These are phyloP conservation scores for Meda fulgida DNA, from an alignment of 2,797 vertebrate species.

Conservation along the genomic window DNA sequence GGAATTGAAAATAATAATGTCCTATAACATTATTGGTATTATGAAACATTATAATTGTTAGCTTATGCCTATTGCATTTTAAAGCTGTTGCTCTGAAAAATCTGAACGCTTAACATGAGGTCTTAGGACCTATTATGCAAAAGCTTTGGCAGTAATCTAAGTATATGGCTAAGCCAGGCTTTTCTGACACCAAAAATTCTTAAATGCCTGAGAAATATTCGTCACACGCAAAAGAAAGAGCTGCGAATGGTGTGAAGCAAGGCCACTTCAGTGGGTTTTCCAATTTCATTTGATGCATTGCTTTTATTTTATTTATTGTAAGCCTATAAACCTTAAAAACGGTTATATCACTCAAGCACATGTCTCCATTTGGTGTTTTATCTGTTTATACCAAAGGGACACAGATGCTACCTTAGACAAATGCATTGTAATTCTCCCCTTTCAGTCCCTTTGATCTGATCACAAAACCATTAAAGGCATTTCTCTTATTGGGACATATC, in stretches of 20 bases:
- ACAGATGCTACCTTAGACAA: conserved; percentile 36
- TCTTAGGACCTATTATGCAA: conserved; percentile 21
- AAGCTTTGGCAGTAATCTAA: conserved; percentile 17
- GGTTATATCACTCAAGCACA: conserved; percentile 17
- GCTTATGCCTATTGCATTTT: conserved; percentile 19
- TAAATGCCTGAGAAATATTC: conserved; percentile 2
- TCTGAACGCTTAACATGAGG: background rate
- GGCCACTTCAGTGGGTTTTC: background rate
- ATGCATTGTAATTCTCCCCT: conserved; percentile 32
- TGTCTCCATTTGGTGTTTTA: conserved; percentile 29
- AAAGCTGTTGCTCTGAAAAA: background rate
- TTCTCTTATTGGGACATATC: conserved; percentile 23
- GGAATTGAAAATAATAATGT: too few species aligned
- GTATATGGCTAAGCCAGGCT: background rate
- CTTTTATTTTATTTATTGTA: conserved; percentile 15
- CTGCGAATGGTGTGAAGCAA: background rate
- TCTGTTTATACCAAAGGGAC: conserved; percentile 40
- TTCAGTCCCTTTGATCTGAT: conserved; percentile 42
- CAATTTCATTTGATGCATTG: conserved; percentile 16
- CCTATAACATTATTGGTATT: background rate
- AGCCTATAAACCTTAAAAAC: conserved; percentile 16
- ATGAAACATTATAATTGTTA: conserved; percentile 12
- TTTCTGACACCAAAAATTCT: conserved; percentile 6
- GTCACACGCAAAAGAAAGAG: background rate
- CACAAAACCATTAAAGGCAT: conserved; percentile 39